phyloP scores from a whole-genome alignment of 2,113 vertebrate species.

The Mustela lutreola region DNA sequence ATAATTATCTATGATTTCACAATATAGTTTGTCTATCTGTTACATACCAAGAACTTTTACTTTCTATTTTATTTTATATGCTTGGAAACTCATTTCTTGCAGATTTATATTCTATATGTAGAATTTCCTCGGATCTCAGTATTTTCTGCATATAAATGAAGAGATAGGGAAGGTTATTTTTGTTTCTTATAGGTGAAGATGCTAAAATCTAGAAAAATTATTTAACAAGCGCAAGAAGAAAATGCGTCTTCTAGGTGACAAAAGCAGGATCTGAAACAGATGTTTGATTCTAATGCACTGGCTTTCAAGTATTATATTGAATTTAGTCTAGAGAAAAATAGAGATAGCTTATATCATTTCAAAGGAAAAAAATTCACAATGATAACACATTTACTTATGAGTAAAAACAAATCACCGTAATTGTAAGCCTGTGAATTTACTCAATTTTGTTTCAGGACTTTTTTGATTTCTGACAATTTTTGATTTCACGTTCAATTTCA shows the following conservation, averaged over 20 bases:
- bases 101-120: background rate
- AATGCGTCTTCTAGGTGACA: background rate
- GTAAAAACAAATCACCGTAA: background rate
- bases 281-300: background rate
- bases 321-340: slow-evolving; percentile 13
- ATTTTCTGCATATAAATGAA: background rate
- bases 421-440: background rate
- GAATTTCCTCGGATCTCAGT: background rate
- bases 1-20: background rate
- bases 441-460: background rate
- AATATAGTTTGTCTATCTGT: background rate
- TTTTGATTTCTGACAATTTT: background rate
- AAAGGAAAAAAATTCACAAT: background rate
- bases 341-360: background rate
- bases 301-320: background rate
- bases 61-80: background rate
- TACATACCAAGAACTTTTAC: background rate
- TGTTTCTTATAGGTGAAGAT: background rate
- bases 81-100: background rate
- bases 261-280: background rate
- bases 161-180: background rate
- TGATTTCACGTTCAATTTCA: background rate
- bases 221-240: background rate
- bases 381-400: background rate
- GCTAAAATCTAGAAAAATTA: background rate